Base-by-base conservation (phyloP, 2,797 vertebrate genomes). In the Podargus strigoides region DNA sequence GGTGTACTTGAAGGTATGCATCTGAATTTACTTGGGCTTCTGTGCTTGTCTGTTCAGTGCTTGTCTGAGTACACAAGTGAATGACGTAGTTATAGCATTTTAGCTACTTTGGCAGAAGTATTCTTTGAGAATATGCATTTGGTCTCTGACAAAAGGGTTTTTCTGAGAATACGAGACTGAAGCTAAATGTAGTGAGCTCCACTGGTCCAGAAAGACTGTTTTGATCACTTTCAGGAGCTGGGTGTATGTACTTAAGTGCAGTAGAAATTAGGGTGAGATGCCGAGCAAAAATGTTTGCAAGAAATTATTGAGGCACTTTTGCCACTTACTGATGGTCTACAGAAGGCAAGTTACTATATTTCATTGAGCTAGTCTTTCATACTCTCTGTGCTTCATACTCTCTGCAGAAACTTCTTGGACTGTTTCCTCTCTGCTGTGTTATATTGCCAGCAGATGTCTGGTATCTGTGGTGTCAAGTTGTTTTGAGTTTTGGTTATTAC, bases 1-100 rank as follows among this genome's bases (percentile, higher is more conserved):
- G 99, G 99, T 50, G 98, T 99, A 56, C 98, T 99, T 89, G 99
- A 99, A 99, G 99, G 99, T 99, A 97, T 85, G 97, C 7, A 62
- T 62, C 67, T 74, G 75, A 91, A 87, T 95, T 85, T 49, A 27
- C 12, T 67, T 77, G 59, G 58, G 47, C 34, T 37, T 90, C 14
- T 53, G 6, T 73, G 22, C 22, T 55, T 23, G 22, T 37, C 7
- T 91, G n/a, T 52, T 63, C 19, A 46, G 28, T 66, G 32, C 28
- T 73, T 76, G 11, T 88, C 26, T 37, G 32, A 62, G 28, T 46
- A 39, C 32, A 8, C 1, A 36, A 14, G 12, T 50, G 37, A 60
- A 46, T 3, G 19, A 67, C 83, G 34, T 13, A 69, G 30, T 32
- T 68, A 20, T 32, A 82, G 28, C 6, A 17, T 77, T 87, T 72